These are phyloP conservation scores for Lamprologus callipterus DNA, from an alignment of 2,113 vertebrate species.

Conservation along the genomic window DNA sequence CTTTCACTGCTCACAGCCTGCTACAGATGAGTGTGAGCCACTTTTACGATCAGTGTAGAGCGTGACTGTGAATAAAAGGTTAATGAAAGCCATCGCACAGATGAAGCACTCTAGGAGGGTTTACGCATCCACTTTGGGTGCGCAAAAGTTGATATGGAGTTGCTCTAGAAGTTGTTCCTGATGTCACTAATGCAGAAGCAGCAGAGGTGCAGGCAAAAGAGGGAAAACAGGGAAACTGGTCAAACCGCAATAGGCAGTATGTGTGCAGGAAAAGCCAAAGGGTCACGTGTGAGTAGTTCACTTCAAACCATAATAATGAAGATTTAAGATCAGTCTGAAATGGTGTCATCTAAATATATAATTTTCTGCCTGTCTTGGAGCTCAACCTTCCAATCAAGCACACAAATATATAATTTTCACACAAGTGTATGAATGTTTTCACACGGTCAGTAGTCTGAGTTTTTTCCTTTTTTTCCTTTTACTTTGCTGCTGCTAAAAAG, in stretches of 20 bases:
- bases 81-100: background rate
- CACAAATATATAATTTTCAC: background rate
- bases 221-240: background rate
- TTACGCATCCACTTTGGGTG: background rate
- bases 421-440: background rate
- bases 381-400: background rate
- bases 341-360: background rate
- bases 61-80: conserved; percentile 6
- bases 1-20: background rate
- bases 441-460: background rate
- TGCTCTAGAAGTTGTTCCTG: background rate
- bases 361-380: background rate
- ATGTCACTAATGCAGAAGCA: background rate
- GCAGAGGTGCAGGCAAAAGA: background rate
- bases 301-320: background rate
- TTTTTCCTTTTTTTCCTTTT: background rate
- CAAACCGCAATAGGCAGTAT: background rate
- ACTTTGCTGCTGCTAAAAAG: background rate
- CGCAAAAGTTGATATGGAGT: background rate
- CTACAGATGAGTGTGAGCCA: background rate
- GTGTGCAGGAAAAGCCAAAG: background rate
- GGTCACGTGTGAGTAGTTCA: background rate
- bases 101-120: background rate
- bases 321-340: background rate
- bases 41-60: background rate